Evolutionary conservation across 2,888 invertebrate genomes (phyloP).

Genomic region (Petrophora chlorosata): DNA sequence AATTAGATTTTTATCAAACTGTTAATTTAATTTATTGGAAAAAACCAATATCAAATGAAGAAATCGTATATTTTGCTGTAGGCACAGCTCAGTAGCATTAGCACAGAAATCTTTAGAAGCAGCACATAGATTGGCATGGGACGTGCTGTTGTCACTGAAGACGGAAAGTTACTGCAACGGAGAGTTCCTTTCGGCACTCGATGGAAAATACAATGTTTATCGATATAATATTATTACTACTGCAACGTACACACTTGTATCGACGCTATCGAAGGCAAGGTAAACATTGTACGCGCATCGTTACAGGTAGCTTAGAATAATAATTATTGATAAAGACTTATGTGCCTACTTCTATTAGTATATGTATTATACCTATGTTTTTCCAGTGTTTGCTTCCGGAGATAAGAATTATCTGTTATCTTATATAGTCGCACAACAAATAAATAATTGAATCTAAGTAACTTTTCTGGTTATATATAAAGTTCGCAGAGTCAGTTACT

Average conservation of each 20-base stretch:
- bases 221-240: constrained; percentile 51
- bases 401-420: not conserved
- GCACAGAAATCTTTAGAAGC: constrained; percentile 36
- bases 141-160: constrained; percentile 46
- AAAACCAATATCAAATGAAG: constrained; percentile 68
- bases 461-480: no score
- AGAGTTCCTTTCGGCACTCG: constrained; percentile 39
- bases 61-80: constrained; percentile 69
- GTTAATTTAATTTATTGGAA: constrained; percentile 1
- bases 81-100: constrained; percentile 64
- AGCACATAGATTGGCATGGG: constrained; percentile 43
- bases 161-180: constrained; percentile 48
- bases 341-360: not conserved
- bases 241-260: constrained; percentile 48
- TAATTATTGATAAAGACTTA: constrained; percentile 28
- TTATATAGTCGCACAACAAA: not conserved
- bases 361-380: not conserved
- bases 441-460: no score
- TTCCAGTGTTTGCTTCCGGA: not conserved
- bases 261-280: constrained; percentile 55
- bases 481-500: no score
- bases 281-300: constrained; percentile 57
- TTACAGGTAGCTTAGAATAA: constrained; percentile 34
- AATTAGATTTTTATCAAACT: constrained; percentile 16
- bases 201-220: constrained; percentile 60